phyloP scores from a whole-genome alignment of 2,113 vertebrate genomes.

The Nettapus auritus region DNA sequence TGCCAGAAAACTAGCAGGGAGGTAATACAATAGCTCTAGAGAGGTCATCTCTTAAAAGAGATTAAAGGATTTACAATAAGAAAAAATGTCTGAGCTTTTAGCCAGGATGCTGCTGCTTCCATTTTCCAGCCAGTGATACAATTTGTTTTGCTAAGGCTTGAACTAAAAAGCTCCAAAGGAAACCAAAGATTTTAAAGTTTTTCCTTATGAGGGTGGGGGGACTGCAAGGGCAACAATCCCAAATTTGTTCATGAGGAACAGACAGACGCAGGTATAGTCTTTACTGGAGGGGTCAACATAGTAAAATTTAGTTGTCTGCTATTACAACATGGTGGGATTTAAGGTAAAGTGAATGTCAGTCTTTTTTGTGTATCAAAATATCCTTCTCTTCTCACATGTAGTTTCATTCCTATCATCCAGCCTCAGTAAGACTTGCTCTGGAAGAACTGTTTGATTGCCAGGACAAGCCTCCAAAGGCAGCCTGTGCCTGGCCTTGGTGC shows the following conservation, averaged over 20 bases:
- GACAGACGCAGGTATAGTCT: neutral
- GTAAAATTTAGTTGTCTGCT: neutral
- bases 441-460: neutral
- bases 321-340: neutral
- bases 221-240: neutral
- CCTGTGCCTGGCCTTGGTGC: neutral
- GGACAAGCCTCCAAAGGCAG: neutral
- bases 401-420: neutral
- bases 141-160: neutral
- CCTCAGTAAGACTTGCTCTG: neutral
- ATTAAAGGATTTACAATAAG: constrained; percentile 9
- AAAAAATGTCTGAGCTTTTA: constrained; percentile 20
- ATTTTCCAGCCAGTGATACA: neutral
- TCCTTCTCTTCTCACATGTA: neutral
- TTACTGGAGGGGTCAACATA: neutral
- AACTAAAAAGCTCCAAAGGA: neutral
- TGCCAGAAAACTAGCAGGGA: constrained; percentile 19
- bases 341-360: neutral
- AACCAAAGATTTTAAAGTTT: neutral
- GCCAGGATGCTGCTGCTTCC: neutral
- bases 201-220: neutral
- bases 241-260: neutral
- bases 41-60: constrained; percentile 6
- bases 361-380: neutral
- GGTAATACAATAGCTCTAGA: neutral